phyloP scores from a whole-genome alignment of 2,797 vertebrate species.

The Acipenser transmontanus region DNA sequence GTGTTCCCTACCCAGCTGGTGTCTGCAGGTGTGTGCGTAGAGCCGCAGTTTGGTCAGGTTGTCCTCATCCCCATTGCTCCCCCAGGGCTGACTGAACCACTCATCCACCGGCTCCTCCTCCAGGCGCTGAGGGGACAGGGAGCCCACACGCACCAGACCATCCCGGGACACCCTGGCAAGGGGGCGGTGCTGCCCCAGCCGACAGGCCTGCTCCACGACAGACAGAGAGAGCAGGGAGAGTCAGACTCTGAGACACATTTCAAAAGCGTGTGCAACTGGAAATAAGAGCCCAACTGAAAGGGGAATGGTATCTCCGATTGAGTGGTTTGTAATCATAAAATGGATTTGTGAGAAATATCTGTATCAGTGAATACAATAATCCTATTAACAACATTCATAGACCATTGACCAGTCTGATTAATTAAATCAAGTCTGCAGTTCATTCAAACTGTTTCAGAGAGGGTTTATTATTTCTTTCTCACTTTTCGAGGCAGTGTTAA shows the following conservation, averaged over 20 bases:
- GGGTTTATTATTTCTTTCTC: too few relatives aligned
- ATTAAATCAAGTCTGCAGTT: too few relatives aligned
- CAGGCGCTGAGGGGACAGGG: slow-evolving; percentile 66
- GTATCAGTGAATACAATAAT: too few relatives aligned
- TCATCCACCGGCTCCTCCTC: slow-evolving; percentile 77
- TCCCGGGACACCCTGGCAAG: slow-evolving; percentile 86
- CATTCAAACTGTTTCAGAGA: too few relatives aligned
- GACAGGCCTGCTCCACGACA: slow-evolving; percentile 70
- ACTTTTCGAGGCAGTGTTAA: too few relatives aligned
- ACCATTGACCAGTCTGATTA: too few relatives aligned
- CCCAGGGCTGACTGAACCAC: slow-evolving; percentile 82
- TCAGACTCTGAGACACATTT: background rate
- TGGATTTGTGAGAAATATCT: too few relatives aligned
- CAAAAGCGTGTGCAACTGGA: too few relatives aligned
- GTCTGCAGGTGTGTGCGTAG: slow-evolving; percentile 84
- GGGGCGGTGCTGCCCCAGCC: slow-evolving; percentile 92
- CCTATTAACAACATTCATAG: too few relatives aligned
- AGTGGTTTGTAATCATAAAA: background rate
- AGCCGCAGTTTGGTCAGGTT: slow-evolving; percentile 91
- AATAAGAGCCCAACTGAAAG: background rate
- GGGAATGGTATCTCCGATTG: too few relatives aligned
- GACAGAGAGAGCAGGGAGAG: slow-evolving; percentile 16
- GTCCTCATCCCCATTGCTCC: slow-evolving; percentile 79
- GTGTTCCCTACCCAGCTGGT: slow-evolving; percentile 76
- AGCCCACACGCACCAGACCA: slow-evolving; percentile 81